Evolutionary conservation across 2,797 vertebrate genomes (phyloP).

Genomic region (Pitangus sulphuratus): DNA sequence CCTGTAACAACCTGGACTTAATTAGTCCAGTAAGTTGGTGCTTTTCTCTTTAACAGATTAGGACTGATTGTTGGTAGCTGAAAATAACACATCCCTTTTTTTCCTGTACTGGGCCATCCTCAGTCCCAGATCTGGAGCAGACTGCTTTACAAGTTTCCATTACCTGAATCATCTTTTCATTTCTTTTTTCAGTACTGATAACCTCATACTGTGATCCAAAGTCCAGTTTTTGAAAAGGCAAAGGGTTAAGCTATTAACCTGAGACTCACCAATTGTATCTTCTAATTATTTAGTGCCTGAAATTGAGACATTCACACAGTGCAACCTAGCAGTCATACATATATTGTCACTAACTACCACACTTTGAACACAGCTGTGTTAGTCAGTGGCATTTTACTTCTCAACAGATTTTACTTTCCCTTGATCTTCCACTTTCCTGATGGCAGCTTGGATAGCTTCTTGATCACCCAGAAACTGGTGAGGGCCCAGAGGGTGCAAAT

Average conservation of each 20-base stretch:
- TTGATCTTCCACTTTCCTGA: slow-evolving; percentile 97
- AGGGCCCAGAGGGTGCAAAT: slow-evolving; percentile 85
- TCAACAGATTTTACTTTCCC: slow-evolving; percentile 85
- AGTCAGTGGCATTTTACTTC: slow-evolving; percentile 39
- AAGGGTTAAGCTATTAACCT: not conserved
- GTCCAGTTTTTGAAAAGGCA: slow-evolving; percentile 15
- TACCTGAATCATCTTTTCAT: not conserved
- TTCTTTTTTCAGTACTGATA: not conserved
- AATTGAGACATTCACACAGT: slow-evolving; percentile 33
- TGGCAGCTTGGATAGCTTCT: slow-evolving; percentile 91
- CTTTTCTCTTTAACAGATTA: not conserved
- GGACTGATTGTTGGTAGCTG: not conserved
- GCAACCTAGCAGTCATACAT: slow-evolving; percentile 26
- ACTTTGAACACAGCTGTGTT: not conserved
- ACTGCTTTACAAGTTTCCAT: not conserved
- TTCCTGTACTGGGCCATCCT: not conserved
- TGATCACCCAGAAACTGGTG: slow-evolving; percentile 92
- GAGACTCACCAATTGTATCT: not conserved
- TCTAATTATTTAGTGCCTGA: slow-evolving; percentile 10
- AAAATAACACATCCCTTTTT: not conserved
- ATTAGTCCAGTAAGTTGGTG: not conserved
- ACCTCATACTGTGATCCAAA: not conserved
- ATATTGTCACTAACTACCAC: not conserved
- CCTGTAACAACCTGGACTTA: not conserved
- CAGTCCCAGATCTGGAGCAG: not conserved